A percentile compares a stretch with the other conserved stretches of the same genome.
Conservation (phyloP, 2,113 vertebrate genomes). For the Bostrychus sinensis region DNA sequence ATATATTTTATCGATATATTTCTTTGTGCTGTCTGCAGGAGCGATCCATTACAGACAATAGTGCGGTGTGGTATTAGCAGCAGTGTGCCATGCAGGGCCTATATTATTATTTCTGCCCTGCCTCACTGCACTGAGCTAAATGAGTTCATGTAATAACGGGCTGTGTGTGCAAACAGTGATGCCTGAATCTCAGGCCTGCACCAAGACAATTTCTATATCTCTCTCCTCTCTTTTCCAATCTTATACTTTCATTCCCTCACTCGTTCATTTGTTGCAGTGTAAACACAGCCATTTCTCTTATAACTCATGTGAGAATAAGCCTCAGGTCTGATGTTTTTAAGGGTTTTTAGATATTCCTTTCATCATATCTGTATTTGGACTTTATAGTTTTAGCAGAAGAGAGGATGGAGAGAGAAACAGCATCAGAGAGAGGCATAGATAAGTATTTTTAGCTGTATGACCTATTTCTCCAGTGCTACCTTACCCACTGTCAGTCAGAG, state of each 20-base stretch:
- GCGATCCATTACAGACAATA: slow-evolving; percentile 55
- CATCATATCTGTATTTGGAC: slow-evolving; percentile 70
- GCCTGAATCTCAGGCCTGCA: slow-evolving; percentile 50
- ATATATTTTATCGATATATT: slow-evolving; percentile 28
- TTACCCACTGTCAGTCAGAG: slow-evolving; percentile 80
- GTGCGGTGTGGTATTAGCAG: not conserved
- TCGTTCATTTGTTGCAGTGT: slow-evolving; percentile 52
- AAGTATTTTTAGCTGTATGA: slow-evolving; percentile 86
- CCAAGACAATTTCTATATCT: slow-evolving; percentile 66
- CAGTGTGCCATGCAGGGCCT: slow-evolving; percentile 51
- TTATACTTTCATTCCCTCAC: slow-evolving; percentile 64
- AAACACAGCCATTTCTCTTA: slow-evolving; percentile 27
- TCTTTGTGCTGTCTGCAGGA: slow-evolving; percentile 38
- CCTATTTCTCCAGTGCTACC: slow-evolving; percentile 84
- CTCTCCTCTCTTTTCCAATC: slow-evolving; percentile 52
- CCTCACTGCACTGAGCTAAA: slow-evolving; percentile 77
- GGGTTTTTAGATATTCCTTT: slow-evolving; percentile 68
- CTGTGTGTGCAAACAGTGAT: slow-evolving; percentile 72
- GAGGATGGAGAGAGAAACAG: slow-evolving; percentile 45
- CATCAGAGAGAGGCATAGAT: slow-evolving; percentile 71
- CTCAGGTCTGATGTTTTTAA: slow-evolving; percentile 69
- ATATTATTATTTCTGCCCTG: slow-evolving; percentile 76
- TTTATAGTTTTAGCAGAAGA: slow-evolving; percentile 59
- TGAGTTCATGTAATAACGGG: slow-evolving; percentile 75
- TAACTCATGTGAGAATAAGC: slow-evolving; percentile 53